phyloP scores from a whole-genome alignment of 92 coral and sea anemone species.

The Metridium senile region DNA sequence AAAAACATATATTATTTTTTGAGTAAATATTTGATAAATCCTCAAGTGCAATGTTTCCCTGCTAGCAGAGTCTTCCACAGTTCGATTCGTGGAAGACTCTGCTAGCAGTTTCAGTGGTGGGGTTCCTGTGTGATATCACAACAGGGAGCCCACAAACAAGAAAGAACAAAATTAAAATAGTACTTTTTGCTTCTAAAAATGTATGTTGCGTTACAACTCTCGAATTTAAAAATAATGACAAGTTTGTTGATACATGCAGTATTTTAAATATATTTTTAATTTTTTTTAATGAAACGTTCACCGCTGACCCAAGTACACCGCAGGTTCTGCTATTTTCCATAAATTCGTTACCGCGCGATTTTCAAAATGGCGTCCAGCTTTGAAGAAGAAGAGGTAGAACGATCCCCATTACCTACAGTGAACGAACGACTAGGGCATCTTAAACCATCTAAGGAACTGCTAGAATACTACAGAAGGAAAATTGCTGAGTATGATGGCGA shows the following conservation, averaged over 20 bases:
- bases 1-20: no score
- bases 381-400: conserved; percentile 33
- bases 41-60: no score
- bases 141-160: neutral
- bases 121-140: neutral
- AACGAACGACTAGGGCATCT: conserved; percentile 94
- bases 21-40: no score
- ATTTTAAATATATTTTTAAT: no score
- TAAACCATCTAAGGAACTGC: conserved; percentile 92
- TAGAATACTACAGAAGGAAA: conserved; percentile 96
- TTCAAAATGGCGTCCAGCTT: conserved; percentile 82
- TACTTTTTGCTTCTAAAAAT: neutral
- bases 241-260: no score
- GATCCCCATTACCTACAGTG: conserved; percentile 89
- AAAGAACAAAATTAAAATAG: neutral
- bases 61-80: no score
- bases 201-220: no score
- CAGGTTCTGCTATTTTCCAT: conserved; percentile 16
- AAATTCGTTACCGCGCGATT: conserved; percentile 21
- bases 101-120: neutral
- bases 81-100: no score
- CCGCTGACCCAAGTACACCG: conserved; percentile 7
- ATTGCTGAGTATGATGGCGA: conserved; percentile 99
- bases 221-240: no score
- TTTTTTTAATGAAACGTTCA: neutral